Base-by-base conservation (phyloP, 1,140 invertebrate species). In the Drosophila ercepeae region DNA sequence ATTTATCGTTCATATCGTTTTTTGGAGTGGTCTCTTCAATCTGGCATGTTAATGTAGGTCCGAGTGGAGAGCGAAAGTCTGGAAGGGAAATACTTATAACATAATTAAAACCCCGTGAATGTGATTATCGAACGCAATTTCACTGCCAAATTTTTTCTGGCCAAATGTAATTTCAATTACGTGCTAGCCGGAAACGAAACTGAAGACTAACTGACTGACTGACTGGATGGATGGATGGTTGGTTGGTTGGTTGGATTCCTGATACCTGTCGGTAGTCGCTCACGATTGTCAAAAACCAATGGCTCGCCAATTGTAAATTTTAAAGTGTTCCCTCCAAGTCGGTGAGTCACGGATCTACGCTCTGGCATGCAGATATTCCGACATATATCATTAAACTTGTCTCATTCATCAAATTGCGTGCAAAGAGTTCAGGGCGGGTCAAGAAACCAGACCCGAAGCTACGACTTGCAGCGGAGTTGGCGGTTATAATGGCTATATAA, bases 161-260 rank as follows among this genome's bases (percentile, higher is more conserved):
- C 57, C 49, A 74, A 75, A 75, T 68, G 81, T 83, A 73, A 73
- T 73, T 73, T 67, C 71, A 65, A 72, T 86, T 83, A 83, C 79
- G 79, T 83, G 79, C 81, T 60, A 64, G 77, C 81, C 79, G 79
- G 79, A 83, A 86, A 72, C 64, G 65, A 79, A 86, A 78, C 63
- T 44, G 69, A 50, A 42, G 25, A 60, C 49, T 32, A 49, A 9
- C 54, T 36, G 13, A 25, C 21, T 14, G 23, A 48, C 36, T 27
- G 25, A 39, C 36, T 13, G 36, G n/a, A 2, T 13, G 34, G 34
- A 36, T 25, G n/a, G n/a, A n/a, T n/a, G n/a, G n/a, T n/a, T n/a
- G n/a, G n/a, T n/a, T n/a, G n/a, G n/a, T n/a, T n/a, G n/a, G n/a
- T n/a, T n/a, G n/a, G n/a, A n/a, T n/a, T n/a, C n/a, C n/a, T n/a